Base-by-base conservation (phyloP, 2,797 vertebrate genomes). In the Glossophaga mutica region DNA sequence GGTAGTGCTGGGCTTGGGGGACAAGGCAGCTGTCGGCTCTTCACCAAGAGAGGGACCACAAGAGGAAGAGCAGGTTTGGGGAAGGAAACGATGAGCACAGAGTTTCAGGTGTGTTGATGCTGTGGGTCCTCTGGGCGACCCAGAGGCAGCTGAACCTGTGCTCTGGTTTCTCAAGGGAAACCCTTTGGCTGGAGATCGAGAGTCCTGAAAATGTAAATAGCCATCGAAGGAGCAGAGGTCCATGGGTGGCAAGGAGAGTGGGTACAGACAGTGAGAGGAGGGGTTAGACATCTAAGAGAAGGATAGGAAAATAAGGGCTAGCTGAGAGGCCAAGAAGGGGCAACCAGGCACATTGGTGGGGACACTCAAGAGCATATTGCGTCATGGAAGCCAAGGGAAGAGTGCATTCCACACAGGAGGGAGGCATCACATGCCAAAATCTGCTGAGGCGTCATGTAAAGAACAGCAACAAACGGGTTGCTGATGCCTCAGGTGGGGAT, bases 81-180 rank as follows among this genome's bases (percentile, higher is more conserved):
- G 4, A 8, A n/a, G 16, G 52, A 24, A 57, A 46, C 24, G 34
- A 48, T 10, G 24, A 62, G 26, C 2, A 15, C 48, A 32, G 70
- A 8, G 32, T 76, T 37, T 67, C 42, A 48, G 42, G 46, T 7
- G 34, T 8, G 39, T 29, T 52, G 15, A 32, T 10, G 3, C 15
- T 65, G 73, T 1, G 21, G 44, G 12, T 65, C 44, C 65, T 4
- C 32, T 67, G 79, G 46, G 81, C 55, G 9, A 16, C 19, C 42
- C 59, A 3, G 67, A 16, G 48, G 74, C 57, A 71, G 32, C n/a
- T 6, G 71, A 44, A 74, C 48, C 57, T 8, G 1, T 10, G 68
- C 37, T 68, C 77, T 94, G n/a, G 34, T 71, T 90, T 73, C 26
- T 71, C 82, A n/a, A 59, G 18, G 65, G 65, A 87, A 67, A 74